Evolutionary conservation across 1,140 invertebrate genomes (phyloP).

Genomic region (Psix sp.): DNA sequence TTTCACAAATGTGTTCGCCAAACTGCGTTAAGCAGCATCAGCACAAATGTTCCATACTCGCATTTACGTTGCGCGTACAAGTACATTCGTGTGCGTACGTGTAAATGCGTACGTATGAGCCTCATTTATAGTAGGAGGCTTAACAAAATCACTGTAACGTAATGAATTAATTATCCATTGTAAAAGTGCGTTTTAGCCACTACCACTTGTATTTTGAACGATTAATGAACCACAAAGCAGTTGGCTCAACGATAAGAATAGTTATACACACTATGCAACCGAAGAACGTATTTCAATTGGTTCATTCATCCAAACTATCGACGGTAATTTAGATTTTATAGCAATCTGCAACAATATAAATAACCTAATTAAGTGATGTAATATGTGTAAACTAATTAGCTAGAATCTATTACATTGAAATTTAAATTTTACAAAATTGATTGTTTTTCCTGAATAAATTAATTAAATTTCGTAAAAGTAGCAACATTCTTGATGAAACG

Average conservation of each 20-base stretch:
- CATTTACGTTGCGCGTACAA: slow-evolving; percentile 21
- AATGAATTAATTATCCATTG: slow-evolving; percentile 53
- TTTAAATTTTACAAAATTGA: too few relatives aligned
- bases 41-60: slow-evolving; percentile 43
- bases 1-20: slow-evolving; percentile 31
- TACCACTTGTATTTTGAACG: slow-evolving; percentile 21
- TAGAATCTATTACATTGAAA: too few relatives aligned
- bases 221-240: slow-evolving; percentile 51
- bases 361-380: too few relatives aligned
- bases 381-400: too few relatives aligned
- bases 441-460: too few relatives aligned
- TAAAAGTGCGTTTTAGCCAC: slow-evolving; percentile 41
- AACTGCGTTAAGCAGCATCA: slow-evolving; percentile 50
- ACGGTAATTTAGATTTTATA: too few relatives aligned
- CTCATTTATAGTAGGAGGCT: slow-evolving; percentile 33
- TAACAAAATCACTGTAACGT: slow-evolving; percentile 51
- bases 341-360: too few relatives aligned
- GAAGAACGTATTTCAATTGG: not conserved
- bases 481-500: too few relatives aligned
- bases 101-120: slow-evolving; percentile 3
- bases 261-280: slow-evolving; percentile 2
- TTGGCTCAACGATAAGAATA: slow-evolving; percentile 34
- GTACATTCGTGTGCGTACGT: slow-evolving; percentile 16
- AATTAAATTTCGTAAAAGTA: too few relatives aligned
- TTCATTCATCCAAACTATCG: not conserved